phyloP scores from a whole-genome alignment of 2,888 invertebrate genomes.

The Branchipolynoe longqiensis region DNA sequence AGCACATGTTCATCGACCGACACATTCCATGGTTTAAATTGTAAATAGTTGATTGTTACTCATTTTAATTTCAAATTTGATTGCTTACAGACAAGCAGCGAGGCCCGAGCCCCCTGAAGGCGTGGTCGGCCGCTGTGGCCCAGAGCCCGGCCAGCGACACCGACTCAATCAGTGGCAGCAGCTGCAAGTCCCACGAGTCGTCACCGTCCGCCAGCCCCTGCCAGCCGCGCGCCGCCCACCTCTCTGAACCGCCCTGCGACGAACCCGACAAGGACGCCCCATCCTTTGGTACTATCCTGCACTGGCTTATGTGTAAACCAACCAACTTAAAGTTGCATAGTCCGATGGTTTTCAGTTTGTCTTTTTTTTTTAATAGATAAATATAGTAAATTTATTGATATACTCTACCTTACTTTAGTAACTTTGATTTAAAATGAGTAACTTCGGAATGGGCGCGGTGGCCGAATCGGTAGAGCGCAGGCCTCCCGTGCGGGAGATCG shows the following conservation, averaged over 20 bases:
- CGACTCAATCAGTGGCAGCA: conserved; percentile 80
- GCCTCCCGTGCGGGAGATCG: no score
- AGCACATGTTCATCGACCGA: no score
- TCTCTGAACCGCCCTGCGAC: neutral
- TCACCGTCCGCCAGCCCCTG: conserved; percentile 78
- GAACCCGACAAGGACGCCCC: neutral
- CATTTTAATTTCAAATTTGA: no score
- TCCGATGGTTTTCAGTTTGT: neutral
- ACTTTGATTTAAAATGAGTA: no score
- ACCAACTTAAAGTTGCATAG: neutral
- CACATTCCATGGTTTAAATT: no score
- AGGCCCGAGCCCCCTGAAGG: conserved; percentile 37
- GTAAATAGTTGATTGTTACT: no score
- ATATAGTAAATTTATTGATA: no score
- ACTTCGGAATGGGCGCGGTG: no score
- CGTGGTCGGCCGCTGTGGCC: conserved; percentile 33
- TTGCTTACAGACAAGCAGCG: conserved; percentile 46
- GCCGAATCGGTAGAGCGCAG: no score
- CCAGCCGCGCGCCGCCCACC: neutral
- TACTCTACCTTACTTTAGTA: no score
- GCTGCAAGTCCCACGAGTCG: conserved; percentile 82
- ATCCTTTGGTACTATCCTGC: neutral
- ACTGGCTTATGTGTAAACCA: neutral
- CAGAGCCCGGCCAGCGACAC: conserved; percentile 72
- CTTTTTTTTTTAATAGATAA: no score